A percentile compares a stretch with the other conserved stretches of the same genome.
Evolutionary conservation across 2,797 vertebrate species (phyloP).

Genomic region (Cirrhinus molitorella): DNA sequence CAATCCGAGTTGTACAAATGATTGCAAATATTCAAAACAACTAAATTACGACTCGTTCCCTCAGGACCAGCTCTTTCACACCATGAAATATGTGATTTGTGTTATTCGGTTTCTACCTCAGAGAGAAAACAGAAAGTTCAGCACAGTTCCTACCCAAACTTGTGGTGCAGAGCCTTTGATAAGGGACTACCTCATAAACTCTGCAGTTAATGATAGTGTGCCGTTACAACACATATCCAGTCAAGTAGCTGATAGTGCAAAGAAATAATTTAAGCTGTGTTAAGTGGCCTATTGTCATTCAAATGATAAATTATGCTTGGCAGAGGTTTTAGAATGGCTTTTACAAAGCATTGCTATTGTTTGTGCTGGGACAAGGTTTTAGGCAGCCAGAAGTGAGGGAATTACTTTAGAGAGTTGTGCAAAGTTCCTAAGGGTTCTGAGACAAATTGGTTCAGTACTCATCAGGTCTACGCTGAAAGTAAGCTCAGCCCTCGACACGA

Average conservation of each 20-base stretch:
- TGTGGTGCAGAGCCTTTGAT: slow-evolving; percentile 72
- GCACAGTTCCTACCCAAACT: slow-evolving; percentile 75
- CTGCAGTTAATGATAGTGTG: slow-evolving; percentile 77
- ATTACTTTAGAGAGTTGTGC: slow-evolving; percentile 79
- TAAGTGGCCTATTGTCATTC: slow-evolving; percentile 85
- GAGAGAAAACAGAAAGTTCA: slow-evolving; percentile 56
- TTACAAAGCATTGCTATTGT: slow-evolving; percentile 83
- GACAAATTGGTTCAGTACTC: slow-evolving; percentile 81
- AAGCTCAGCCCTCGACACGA: slow-evolving; percentile 65
- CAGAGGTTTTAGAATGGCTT: slow-evolving; percentile 83
- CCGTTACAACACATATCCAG: slow-evolving; percentile 78
- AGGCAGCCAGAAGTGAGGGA: slow-evolving; percentile 78
- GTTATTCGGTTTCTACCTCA: slow-evolving; percentile 4
- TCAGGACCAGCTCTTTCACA: slow-evolving; percentile 33
- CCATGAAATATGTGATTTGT: slow-evolving; percentile 15
- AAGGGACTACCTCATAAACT: slow-evolving; percentile 74
- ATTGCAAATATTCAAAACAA: slow-evolving; percentile 41
- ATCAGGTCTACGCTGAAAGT: slow-evolving; percentile 66
- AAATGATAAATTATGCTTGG: slow-evolving; percentile 86
- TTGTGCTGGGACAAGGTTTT: slow-evolving; percentile 79
- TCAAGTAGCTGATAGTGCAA: slow-evolving; percentile 76
- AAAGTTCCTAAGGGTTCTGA: slow-evolving; percentile 79
- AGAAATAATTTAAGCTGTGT: slow-evolving; percentile 81
- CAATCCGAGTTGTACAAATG: slow-evolving; percentile 12
- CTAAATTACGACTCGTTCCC: slow-evolving; percentile 23